These are phyloP conservation scores for Acholoe squamosa DNA, from an alignment of 2,888 invertebrate species.

Conservation along the genomic window DNA sequence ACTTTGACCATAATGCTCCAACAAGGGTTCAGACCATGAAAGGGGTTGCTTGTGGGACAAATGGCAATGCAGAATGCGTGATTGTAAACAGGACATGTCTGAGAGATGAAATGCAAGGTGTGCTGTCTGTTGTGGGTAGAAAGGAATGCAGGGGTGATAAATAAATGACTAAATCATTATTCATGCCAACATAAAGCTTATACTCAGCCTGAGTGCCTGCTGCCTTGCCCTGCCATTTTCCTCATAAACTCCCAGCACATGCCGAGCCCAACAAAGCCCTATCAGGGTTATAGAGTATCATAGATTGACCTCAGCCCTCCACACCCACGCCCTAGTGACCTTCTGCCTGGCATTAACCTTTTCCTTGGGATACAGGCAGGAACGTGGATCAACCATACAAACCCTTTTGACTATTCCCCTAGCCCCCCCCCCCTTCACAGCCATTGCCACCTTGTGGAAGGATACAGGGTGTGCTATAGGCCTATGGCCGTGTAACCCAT, in stretches of 20 bases:
- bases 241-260: neutral
- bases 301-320: conserved; percentile 4
- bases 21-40: too few species aligned
- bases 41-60: neutral
- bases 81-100: neutral
- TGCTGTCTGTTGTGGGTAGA: neutral
- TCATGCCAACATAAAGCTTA: conserved; percentile 10
- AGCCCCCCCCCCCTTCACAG: neutral
- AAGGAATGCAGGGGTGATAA: neutral
- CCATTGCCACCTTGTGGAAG: neutral
- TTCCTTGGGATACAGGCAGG: neutral
- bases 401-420: neutral
- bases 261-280: conserved; percentile 37
- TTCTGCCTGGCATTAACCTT: neutral
- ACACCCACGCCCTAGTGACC: neutral
- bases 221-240: neutral
- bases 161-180: neutral
- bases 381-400: neutral
- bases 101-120: neutral
- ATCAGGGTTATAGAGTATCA: neutral
- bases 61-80: neutral
- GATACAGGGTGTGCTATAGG: neutral
- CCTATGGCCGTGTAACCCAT: too few species aligned
- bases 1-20: too few species aligned
- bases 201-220: neutral